A percentile compares a stretch with the other conserved stretches of the same genome.
phyloP scores from a whole-genome alignment of 2,113 vertebrate species.

The Sarotherodon lohbergeri region DNA sequence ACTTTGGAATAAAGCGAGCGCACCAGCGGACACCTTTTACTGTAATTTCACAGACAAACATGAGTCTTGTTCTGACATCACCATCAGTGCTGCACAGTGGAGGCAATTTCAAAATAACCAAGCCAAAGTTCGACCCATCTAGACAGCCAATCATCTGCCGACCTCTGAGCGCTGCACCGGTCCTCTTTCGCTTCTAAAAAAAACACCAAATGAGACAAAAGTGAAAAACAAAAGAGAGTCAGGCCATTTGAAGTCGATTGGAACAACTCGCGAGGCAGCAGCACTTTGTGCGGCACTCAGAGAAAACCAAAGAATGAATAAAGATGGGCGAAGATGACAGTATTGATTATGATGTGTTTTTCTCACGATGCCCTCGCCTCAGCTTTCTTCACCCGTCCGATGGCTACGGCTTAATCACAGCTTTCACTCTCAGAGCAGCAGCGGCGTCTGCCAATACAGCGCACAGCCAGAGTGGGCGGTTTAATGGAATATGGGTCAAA shows the following conservation, averaged over 20 bases:
- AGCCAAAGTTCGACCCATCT: not conserved
- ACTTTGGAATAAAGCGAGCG: not conserved
- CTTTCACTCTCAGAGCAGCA: not conserved
- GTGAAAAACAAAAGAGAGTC: not conserved
- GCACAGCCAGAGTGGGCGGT: slow-evolving; percentile 1
- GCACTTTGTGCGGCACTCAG: not conserved
- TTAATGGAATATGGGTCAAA: slow-evolving; percentile 35
- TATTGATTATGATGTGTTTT: slow-evolving; percentile 11
- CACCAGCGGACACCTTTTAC: not conserved
- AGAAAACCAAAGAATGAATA: not conserved
- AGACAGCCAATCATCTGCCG: not conserved
- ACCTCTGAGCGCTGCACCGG: not conserved
- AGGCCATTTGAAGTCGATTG: not conserved
- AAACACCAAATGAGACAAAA: not conserved
- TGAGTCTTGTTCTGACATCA: not conserved
- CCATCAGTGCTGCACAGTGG: not conserved
- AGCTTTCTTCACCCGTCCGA: not conserved
- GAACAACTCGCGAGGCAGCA: not conserved
- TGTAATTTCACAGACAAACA: not conserved
- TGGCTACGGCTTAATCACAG: slow-evolving; percentile 13
- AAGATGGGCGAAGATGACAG: not conserved
- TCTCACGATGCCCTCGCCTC: not conserved
- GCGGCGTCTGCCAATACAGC: not conserved
- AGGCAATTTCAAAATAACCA: not conserved
- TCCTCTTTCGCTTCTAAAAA: not conserved